Percentiles rank a stretch among this genome's conserved stretches.
phyloP scores from a whole-genome alignment of 2,113 vertebrate genomes.

The Osmerus eperlanus region DNA sequence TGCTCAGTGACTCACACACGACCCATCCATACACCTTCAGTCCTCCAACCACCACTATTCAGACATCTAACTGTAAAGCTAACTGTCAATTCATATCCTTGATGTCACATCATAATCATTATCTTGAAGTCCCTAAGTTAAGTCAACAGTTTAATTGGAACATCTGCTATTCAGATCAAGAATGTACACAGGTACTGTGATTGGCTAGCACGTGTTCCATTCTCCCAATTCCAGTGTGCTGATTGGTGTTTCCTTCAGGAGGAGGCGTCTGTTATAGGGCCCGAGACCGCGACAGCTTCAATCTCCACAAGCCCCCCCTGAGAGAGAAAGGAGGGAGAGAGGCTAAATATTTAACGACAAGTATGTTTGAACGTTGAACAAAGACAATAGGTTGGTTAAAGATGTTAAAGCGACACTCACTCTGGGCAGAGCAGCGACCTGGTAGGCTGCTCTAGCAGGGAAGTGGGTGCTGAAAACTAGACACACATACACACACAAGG shows the following conservation, averaged over 20 bases:
- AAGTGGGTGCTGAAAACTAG: conserved; percentile 71
- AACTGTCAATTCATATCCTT: too few species aligned
- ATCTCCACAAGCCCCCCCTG: conserved; percentile 75
- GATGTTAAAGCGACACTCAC: conserved; percentile 50
- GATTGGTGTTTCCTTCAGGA: conserved; percentile 45
- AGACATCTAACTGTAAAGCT: too few species aligned
- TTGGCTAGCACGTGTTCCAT: not conserved
- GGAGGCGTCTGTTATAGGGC: conserved; percentile 56
- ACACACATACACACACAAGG: not conserved
- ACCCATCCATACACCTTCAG: too few species aligned
- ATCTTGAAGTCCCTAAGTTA: too few species aligned
- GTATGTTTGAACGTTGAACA: too few species aligned
- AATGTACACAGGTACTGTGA: not conserved
- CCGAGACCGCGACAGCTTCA: conserved; percentile 72
- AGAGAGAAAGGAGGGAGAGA: conserved; percentile 7
- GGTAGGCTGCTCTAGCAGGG: conserved; percentile 76
- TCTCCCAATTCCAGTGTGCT: not conserved
- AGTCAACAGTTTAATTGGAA: not conserved
- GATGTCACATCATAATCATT: too few species aligned
- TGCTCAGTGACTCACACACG: too few species aligned
- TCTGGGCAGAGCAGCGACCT: conserved; percentile 71
- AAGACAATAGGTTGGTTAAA: not conserved
- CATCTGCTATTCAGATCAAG: not conserved
- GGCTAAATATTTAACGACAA: not conserved
- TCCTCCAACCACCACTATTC: too few species aligned